Base-by-base conservation (phyloP, 2,888 invertebrate genomes). In the Coleophora deauratella region DNA sequence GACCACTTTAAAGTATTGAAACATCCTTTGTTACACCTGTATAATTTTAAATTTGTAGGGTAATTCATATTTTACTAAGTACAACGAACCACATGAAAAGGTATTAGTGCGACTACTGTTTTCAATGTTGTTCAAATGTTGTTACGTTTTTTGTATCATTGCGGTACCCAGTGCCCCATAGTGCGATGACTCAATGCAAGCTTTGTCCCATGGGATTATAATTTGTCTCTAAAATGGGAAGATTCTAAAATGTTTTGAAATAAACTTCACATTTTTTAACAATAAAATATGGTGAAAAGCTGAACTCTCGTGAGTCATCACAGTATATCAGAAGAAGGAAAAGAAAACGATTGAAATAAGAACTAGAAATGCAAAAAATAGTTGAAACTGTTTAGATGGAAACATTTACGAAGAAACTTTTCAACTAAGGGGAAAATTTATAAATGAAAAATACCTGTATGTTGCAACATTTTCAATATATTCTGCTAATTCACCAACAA, bases 101-200 rank as follows among this genome's bases (percentile, higher is more conserved):
- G 64, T 55, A 21, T 3, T 4, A 6, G 3, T 4, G 21, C 21
- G n/a, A n/a, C n/a, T n/a, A n/a, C n/a, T n/a, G n/a, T n/a, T n/a
- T n/a, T n/a, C n/a, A n/a, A n/a, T n/a, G n/a, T n/a, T n/a, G n/a
- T n/a, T n/a, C n/a, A n/a, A n/a, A n/a, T n/a, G n/a, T n/a, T n/a
- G n/a, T 21, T 21, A 4, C 13, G 27, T 6, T 15, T 33, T 13
- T 33, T 33, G 15, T 27, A 40, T 55, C 54, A 47, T 60, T 54
- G 54, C 64, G 66, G 66, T 57, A 52, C 62, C 68, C 71, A 71
- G 62, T 67, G 71, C 70, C 72, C 74, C 72, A 84, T 84, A 84
- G 81, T 85, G 84, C 84, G 84, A 84, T 84, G 84, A 85, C 84
- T 82, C 84, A 84, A 84, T 85, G 84, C 84, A 84, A 84, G 75